Evolutionary conservation across 1,140 invertebrate genomes (phyloP).

Genomic region (Caerostris extrusa): DNA sequence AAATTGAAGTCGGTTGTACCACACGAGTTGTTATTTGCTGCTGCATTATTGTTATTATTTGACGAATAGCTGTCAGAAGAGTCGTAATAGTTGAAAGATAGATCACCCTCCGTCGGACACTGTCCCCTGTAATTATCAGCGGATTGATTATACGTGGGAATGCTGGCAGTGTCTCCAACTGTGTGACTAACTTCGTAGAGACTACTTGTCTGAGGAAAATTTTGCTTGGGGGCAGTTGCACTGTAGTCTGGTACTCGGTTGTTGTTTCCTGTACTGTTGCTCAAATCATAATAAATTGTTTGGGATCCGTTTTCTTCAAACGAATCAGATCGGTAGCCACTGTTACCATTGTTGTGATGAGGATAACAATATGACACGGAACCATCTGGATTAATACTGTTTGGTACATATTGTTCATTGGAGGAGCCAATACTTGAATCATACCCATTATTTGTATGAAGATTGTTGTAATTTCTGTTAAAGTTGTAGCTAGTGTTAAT

Average conservation of each 20-base stretch:
- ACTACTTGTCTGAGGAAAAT: constrained; percentile 72
- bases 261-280: constrained; percentile 71
- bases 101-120: constrained; percentile 69
- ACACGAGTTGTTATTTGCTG: constrained; percentile 66
- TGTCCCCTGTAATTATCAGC: constrained; percentile 73
- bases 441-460: constrained; percentile 67
- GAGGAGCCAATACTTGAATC: constrained; percentile 63
- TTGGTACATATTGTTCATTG: constrained; percentile 69
- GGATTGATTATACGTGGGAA: constrained; percentile 70
- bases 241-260: constrained; percentile 77
- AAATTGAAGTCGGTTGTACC: constrained; percentile 78
- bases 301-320: constrained; percentile 74
- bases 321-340: constrained; percentile 58
- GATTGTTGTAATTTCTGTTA: constrained; percentile 64
- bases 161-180: constrained; percentile 76
- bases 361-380: constrained; percentile 75
- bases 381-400: constrained; percentile 74
- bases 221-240: constrained; percentile 78
- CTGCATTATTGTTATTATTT: constrained; percentile 71
- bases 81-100: constrained; percentile 76
- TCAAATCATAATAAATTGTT: constrained; percentile 77
- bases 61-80: constrained; percentile 74
- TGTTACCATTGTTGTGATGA: constrained; percentile 62
- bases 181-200: constrained; percentile 72
- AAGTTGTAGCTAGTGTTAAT: constrained; percentile 59